These are phyloP conservation scores for Arizona elegans DNA, from an alignment of 2,113 vertebrate species.

Conservation along the genomic window DNA sequence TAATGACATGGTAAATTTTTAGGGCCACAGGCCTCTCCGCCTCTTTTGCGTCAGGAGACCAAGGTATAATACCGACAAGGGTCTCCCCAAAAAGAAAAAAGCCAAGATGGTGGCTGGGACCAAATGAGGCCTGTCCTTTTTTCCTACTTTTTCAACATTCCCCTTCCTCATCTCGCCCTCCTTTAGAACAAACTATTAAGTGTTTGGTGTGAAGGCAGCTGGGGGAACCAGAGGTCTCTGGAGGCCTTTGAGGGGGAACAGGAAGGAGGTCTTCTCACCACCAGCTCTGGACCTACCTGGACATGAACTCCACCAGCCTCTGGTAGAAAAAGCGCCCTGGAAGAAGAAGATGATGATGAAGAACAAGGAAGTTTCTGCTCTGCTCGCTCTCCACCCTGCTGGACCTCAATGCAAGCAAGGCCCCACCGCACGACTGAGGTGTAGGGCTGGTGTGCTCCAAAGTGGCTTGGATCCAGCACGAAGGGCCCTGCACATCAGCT, in stretches of 20 bases:
- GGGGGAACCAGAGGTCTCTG: too few species aligned
- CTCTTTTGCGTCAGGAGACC: neutral
- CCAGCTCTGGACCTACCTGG: conserved; percentile 74
- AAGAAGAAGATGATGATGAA: neutral
- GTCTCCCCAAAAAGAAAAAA: neutral
- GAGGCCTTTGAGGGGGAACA: neutral
- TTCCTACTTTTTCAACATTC: neutral
- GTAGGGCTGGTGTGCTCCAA: neutral
- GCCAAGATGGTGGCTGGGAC: neutral
- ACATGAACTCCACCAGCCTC: conserved; percentile 95
- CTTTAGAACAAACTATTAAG: neutral
- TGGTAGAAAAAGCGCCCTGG: conserved; percentile 93
- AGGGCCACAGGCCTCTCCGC: accelerated
- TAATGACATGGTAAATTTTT: neutral
- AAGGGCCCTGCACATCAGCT: neutral
- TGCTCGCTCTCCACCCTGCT: neutral
- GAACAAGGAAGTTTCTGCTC: neutral
- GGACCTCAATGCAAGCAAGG: neutral
- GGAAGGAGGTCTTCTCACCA: neutral
- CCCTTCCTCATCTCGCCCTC: neutral
- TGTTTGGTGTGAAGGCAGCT: neutral
- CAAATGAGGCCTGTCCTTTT: neutral
- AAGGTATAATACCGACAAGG: neutral
- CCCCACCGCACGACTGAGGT: neutral
- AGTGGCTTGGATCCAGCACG: neutral